phyloP scores from a whole-genome alignment of 2,797 vertebrate genomes.

The Neomorphus geoffroyi region DNA sequence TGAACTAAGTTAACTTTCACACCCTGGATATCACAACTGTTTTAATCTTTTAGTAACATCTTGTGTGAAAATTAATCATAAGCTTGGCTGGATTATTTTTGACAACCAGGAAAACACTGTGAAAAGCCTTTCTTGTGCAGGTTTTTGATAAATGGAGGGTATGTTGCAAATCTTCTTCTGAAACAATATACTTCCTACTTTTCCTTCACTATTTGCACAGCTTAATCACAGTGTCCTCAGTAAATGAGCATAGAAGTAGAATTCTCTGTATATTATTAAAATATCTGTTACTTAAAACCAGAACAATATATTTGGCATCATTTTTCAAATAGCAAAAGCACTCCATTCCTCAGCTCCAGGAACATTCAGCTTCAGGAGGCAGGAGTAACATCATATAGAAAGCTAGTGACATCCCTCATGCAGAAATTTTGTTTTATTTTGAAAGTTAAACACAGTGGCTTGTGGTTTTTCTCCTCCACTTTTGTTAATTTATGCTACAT shows the following conservation, averaged over 20 bases:
- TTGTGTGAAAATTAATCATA: constrained; percentile 45
- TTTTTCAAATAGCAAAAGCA: not conserved
- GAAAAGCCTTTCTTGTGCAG: not conserved
- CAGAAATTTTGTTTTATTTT: not conserved
- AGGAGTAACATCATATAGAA: not conserved
- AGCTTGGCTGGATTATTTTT: constrained; percentile 52
- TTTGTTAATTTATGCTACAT: not conserved
- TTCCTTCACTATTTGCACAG: not conserved
- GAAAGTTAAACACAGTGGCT: not conserved
- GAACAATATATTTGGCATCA: not conserved
- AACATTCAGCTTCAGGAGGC: not conserved
- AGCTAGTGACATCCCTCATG: not conserved
- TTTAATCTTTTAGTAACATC: constrained; percentile 52
- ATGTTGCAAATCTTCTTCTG: not conserved
- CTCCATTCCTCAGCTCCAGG: not conserved
- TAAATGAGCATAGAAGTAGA: not conserved
- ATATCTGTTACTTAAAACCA: not conserved
- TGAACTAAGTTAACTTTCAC: constrained; percentile 51
- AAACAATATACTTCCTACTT: not conserved
- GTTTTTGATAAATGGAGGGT: not conserved
- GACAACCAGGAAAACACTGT: not conserved
- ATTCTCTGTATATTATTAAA: not conserved
- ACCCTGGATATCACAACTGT: constrained; percentile 29
- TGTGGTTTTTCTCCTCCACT: not conserved
- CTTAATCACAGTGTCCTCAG: not conserved